These are phyloP conservation scores for Lochmaea capreae DNA, from an alignment of 2,888 invertebrate species.

Conservation along the genomic window DNA sequence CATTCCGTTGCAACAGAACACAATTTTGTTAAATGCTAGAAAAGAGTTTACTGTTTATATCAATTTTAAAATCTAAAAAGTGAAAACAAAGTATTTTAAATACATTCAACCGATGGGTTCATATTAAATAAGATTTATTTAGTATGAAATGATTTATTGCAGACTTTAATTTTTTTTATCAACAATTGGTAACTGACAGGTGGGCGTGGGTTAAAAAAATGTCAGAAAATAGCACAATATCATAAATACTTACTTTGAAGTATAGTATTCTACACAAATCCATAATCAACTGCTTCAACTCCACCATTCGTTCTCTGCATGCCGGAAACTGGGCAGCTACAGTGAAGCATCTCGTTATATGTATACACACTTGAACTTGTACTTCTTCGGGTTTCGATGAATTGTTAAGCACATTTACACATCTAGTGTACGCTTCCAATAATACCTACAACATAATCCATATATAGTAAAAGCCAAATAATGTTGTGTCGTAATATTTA, in stretches of 20 bases:
- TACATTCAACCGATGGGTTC: too few species aligned
- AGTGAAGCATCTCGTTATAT: conserved; percentile 93
- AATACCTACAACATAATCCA: conserved; percentile 69
- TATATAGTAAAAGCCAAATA: too few species aligned
- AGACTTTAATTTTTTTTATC: too few species aligned
- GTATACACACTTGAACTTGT: conserved; percentile 90
- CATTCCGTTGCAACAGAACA: conserved; percentile 92
- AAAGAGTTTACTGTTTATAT: conserved; percentile 41
- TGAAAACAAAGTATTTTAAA: background rate
- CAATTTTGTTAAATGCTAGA: conserved; percentile 83
- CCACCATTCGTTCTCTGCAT: conserved; percentile 88
- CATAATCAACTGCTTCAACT: conserved; percentile 86
- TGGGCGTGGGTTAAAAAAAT: too few species aligned
- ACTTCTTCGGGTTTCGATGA: conserved; percentile 83
- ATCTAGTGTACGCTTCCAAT: conserved; percentile 92
- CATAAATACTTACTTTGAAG: conserved; percentile 74
- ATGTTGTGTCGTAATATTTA: too few species aligned
- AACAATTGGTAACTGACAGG: too few species aligned
- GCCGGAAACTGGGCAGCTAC: conserved; percentile 94
- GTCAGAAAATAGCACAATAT: too few species aligned
- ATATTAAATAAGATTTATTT: background rate
- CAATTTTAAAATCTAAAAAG: background rate
- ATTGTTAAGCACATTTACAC: conserved; percentile 88
- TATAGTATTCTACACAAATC: conserved; percentile 89
- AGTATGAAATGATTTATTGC: background rate